phyloP scores from a whole-genome alignment of 2,797 vertebrate genomes.

The Alectoris magna region DNA sequence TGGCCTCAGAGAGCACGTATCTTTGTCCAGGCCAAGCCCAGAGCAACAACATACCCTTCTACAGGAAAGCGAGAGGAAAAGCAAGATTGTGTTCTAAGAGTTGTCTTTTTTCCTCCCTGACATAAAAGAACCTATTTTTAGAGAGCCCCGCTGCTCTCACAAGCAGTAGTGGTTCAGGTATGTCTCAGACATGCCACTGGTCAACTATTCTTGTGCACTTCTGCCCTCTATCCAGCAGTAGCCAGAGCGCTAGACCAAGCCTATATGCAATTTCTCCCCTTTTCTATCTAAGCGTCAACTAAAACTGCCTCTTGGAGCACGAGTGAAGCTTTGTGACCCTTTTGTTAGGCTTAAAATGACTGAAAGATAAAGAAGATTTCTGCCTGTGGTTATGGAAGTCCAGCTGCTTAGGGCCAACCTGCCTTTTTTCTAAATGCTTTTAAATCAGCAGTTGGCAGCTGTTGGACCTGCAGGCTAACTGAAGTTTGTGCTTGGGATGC shows the following conservation, averaged over 20 bases:
- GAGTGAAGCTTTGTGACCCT: background rate
- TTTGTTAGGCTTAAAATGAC: background rate
- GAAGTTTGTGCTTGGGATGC: background rate
- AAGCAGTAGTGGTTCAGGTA: background rate
- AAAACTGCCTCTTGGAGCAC: background rate
- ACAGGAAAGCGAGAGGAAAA: background rate
- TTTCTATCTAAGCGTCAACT: background rate
- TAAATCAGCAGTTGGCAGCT: background rate
- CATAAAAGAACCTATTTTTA: background rate
- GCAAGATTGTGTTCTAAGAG: background rate
- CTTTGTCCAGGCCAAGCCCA: background rate
- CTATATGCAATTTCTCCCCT: background rate
- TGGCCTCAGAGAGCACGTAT: background rate
- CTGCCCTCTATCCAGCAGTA: background rate
- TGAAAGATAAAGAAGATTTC: background rate
- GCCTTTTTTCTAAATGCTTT: background rate
- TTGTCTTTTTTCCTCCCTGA: background rate
- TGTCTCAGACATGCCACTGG: rapidly evolving
- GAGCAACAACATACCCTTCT: background rate
- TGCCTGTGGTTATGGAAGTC: background rate
- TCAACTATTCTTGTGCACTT: background rate
- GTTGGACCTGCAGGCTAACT: background rate
- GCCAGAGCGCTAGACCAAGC: background rate
- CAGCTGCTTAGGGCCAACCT: no score
- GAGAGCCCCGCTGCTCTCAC: background rate